Evolutionary conservation across 2,888 invertebrate species (phyloP).

Genomic region (Rhimphoctona megacephalus): DNA sequence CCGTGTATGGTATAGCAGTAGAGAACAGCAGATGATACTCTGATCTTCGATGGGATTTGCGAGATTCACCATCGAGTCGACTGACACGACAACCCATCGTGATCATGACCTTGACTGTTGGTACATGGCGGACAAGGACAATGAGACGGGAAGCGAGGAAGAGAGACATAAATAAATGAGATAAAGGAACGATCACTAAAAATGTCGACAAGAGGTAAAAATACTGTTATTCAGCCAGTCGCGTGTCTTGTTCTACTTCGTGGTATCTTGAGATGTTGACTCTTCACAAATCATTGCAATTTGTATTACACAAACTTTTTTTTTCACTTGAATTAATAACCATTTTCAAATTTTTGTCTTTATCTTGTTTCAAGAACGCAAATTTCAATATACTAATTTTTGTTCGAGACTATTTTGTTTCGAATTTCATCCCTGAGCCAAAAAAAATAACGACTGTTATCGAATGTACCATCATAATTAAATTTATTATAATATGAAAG

Average conservation of each 20-base stretch:
- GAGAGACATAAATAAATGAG: constrained; percentile 37
- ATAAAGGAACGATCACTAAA: constrained; percentile 50
- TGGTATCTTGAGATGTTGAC: neutral
- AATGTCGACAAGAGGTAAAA: constrained; percentile 32
- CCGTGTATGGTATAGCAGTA: constrained; percentile 77
- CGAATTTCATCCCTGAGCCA: neutral
- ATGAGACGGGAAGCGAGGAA: constrained; percentile 60
- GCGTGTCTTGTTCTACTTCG: neutral
- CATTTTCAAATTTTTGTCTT: neutral
- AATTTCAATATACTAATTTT: neutral
- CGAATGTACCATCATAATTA: too few relatives aligned
- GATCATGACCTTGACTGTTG: constrained; percentile 80
- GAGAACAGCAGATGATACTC: constrained; percentile 50
- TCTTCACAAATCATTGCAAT: neutral
- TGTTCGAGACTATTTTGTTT: neutral
- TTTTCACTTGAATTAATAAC: neutral
- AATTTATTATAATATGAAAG: neutral
- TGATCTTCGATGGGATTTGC: constrained; percentile 47
- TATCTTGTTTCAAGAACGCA: neutral
- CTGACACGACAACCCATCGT: constrained; percentile 57
- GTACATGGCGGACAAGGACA: constrained; percentile 70
- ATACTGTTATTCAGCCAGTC: constrained; percentile 6
- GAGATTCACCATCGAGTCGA: constrained; percentile 47
- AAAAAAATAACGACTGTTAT: neutral
- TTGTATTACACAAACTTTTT: neutral